These are phyloP conservation scores for Malurus splendens DNA, from an alignment of 2,797 vertebrate genomes.

Conservation along the genomic window DNA sequence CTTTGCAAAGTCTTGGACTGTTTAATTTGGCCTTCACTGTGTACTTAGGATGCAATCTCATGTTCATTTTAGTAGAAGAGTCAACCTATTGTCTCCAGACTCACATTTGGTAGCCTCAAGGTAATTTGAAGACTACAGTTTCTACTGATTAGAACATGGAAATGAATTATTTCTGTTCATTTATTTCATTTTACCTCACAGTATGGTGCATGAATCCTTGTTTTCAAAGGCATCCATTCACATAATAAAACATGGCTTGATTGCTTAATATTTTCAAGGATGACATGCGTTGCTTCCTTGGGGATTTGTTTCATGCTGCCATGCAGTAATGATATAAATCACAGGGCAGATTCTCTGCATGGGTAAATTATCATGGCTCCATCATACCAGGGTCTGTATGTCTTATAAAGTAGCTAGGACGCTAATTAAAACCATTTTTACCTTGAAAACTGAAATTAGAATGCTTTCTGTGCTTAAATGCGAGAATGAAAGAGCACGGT, in stretches of 20 bases:
- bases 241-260: conserved; percentile 41
- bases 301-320: conserved; percentile 33
- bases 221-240: conserved; percentile 37
- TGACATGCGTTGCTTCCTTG: conserved; percentile 32
- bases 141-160: conserved; percentile 80
- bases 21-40: conserved; percentile 30
- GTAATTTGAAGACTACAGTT: conserved; percentile 28
- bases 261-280: conserved; percentile 58
- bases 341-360: not conserved
- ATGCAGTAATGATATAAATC: conserved; percentile 36
- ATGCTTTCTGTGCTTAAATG: not conserved
- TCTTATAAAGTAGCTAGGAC: not conserved
- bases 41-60: conserved; percentile 21
- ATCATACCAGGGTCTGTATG: not conserved
- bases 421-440: conserved; percentile 43
- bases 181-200: conserved; percentile 51
- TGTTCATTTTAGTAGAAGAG: conserved; percentile 10
- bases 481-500: not conserved
- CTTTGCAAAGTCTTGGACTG: not conserved
- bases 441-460: conserved; percentile 11
- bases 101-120: conserved; percentile 57
- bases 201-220: not conserved
- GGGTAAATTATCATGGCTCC: not conserved
- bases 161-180: conserved; percentile 82
- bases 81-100: conserved; percentile 28